phyloP scores from a whole-genome alignment of 2,888 invertebrate species.

The Lasioglossum calceatum region DNA sequence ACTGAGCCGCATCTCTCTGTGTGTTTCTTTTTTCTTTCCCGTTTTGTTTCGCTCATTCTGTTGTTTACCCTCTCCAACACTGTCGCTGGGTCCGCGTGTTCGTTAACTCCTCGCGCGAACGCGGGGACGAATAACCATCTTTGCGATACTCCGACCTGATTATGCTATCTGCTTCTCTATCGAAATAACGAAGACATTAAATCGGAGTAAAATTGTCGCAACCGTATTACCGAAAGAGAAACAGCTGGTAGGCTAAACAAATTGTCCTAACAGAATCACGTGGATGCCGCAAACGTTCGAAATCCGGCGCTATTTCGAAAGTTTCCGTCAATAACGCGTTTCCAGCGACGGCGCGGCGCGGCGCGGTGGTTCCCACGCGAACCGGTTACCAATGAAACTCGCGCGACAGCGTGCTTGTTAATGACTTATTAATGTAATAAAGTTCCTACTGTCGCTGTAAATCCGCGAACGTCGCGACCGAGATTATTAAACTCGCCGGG shows the following conservation, averaged over 20 bases:
- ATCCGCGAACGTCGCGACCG: not conserved
- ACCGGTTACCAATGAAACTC: slow-evolving; percentile 24
- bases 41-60: not conserved
- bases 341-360: not conserved
- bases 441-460: slow-evolving; percentile 7
- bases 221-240: not conserved
- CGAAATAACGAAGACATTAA: too few relatives aligned
- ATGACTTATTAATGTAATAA: slow-evolving; percentile 32
- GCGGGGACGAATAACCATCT: slow-evolving; percentile 33
- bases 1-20: slow-evolving; percentile 15
- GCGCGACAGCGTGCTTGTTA: not conserved
- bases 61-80: not conserved
- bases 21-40: not conserved
- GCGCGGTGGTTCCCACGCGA: not conserved
- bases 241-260: not conserved
- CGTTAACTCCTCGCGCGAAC: slow-evolving; percentile 41
- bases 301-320: not conserved
- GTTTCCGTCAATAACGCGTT: not conserved
- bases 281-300: not conserved
- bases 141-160: not conserved
- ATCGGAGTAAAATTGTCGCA: not conserved
- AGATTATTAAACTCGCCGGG: slow-evolving; percentile 2
- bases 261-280: not conserved
- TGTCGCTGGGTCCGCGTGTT: slow-evolving; percentile 4
- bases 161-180: not conserved